Evolutionary conservation across 2,797 vertebrate species (phyloP), one percentile per base, ranked within the genome.

Genomic region (Malacoraja senta): DNA sequence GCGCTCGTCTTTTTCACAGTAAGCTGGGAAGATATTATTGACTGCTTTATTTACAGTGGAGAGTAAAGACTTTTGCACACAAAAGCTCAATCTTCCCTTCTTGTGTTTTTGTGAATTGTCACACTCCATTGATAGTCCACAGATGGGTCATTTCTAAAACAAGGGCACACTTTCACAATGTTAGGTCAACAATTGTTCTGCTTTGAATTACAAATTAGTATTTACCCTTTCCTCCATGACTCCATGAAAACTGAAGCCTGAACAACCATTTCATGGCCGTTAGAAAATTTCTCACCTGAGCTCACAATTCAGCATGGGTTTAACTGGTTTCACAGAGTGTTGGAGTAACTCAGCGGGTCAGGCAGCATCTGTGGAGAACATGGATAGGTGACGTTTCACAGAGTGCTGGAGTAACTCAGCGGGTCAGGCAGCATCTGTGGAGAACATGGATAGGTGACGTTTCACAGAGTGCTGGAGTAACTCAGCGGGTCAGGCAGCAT

Each of bases 151-250:
- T 71, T 68, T 24, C 71, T 17, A 92, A 92, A 7, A 76, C 38
- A 53, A 93, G 26, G 65, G 1, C 79, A 35, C 19, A 35, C 86
- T 94, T 94, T 94, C 90, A 80, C 94, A 90, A 13, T 76, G 78
- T n/a, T 78, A 79, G 0, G 0, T 93, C 81, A 93, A 93, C 26
- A 92, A 91, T 1, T 53, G 71, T 92, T 76, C 21, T 76, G 90
- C 90, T 92, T 92, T 92, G 90, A 53, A 76, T 92, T 76, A 24
- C 58, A 63, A 76, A 35, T 76, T n/a, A 76, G 72, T 76, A 12
- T 92, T 92, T 72, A 76, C 68, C 44, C 58, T 13, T 92, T 92
- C 24, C 71, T 58, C 58, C 90, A 92, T 53, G 58, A 76, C 8
- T 76, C 38, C 3, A 38, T 8, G 38, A 92, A 76, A 38, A 53